Evolutionary conservation across 2,113 vertebrate genomes (phyloP).

Genomic region (Calidris pygmaea): DNA sequence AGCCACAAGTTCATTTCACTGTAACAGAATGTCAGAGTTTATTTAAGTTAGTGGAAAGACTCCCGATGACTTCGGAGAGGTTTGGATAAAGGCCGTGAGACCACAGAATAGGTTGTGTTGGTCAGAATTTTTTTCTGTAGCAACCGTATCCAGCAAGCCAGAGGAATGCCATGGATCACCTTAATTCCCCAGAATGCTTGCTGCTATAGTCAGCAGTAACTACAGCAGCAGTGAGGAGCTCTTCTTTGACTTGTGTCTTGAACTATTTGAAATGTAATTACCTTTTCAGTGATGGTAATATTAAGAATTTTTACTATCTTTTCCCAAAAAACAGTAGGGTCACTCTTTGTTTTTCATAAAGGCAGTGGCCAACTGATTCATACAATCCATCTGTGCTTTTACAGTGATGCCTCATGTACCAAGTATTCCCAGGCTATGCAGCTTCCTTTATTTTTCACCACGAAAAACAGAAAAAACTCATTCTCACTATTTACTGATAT

Average conservation of each 20-base stretch:
- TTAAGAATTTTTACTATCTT: not conserved
- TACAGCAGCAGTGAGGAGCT: not conserved
- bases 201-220: not conserved
- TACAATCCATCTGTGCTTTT: not conserved
- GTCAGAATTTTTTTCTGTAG: not conserved
- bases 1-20: not conserved
- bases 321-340: not conserved
- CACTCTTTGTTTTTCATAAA: no score
- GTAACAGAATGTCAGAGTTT: not conserved
- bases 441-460: not conserved
- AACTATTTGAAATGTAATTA: not conserved
- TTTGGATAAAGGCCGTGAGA: not conserved
- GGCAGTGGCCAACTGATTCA: not conserved
- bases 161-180: not conserved
- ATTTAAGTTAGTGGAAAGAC: not conserved
- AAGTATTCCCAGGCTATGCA: not conserved
- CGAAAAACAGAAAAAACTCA: not conserved
- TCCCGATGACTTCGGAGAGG: not conserved
- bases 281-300: not conserved
- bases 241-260: not conserved
- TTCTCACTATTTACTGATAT: not conserved
- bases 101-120: not conserved
- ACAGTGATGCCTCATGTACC: not conserved
- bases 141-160: not conserved
- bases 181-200: not conserved